Evolutionary conservation across 2,888 invertebrate species (phyloP).

Genomic region (Zygaena filipendulae): DNA sequence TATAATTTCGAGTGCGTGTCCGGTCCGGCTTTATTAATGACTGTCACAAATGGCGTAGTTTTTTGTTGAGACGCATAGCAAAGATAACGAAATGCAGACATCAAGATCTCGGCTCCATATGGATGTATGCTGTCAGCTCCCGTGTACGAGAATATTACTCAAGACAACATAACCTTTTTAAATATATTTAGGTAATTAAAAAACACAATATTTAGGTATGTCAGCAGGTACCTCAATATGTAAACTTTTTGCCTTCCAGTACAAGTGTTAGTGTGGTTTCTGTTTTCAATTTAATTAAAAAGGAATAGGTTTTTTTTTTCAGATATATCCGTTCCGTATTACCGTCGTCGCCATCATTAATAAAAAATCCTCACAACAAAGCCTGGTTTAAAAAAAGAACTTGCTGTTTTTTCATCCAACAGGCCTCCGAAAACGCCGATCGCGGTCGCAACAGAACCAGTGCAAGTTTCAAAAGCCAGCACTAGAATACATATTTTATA

Average conservation of each 20-base stretch:
- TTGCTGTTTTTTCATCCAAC: slow-evolving; percentile 37
- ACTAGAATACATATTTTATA: slow-evolving; percentile 63
- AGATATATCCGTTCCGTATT: no score
- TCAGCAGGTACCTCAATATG: no score
- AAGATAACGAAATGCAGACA: slow-evolving; percentile 45
- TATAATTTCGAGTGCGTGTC: slow-evolving; percentile 14
- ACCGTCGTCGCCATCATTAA: no score
- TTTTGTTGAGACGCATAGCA: slow-evolving; percentile 24
- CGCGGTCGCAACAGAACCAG: slow-evolving; percentile 57
- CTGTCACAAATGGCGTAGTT: slow-evolving; percentile 35
- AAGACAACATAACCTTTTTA: no score
- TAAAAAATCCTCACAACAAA: no score
- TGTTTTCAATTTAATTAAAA: no score
- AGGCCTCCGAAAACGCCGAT: slow-evolving; percentile 50
- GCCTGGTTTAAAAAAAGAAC: no score
- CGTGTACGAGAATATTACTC: slow-evolving; percentile 31
- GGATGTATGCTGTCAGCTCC: slow-evolving; percentile 49
- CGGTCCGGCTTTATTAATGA: slow-evolving; percentile 44
- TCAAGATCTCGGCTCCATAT: slow-evolving; percentile 51
- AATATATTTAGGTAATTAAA: no score
- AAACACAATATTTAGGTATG: no score
- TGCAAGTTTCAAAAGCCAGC: slow-evolving; percentile 57
- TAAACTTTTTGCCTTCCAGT: no score
- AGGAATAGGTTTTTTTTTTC: no score
- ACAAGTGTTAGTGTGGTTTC: no score